A percentile compares a stretch with the other conserved stretches of the same genome.
Evolutionary conservation across 2,113 vertebrate species (phyloP).

Genomic region (Leptocoma aspasia): DNA sequence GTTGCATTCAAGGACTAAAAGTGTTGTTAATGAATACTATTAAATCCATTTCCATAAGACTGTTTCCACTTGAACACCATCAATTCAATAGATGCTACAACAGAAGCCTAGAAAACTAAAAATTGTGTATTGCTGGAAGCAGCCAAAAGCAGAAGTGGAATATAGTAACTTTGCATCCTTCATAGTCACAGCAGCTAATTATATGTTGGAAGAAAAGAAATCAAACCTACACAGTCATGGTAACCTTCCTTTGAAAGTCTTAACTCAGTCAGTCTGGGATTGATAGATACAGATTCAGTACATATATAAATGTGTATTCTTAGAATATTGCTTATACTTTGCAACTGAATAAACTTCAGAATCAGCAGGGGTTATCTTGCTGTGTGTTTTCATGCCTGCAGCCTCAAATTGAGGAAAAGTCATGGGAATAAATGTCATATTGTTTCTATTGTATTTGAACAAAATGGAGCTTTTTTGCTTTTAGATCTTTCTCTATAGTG

Average conservation of each 20-base stretch:
- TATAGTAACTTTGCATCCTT: background rate
- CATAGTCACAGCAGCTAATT: background rate
- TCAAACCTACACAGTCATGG: background rate
- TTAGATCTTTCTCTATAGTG: background rate
- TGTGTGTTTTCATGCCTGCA: background rate
- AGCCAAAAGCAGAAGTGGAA: background rate
- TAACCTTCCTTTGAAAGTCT: background rate
- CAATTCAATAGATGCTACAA: background rate
- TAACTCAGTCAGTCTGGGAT: background rate
- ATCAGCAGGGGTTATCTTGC: background rate
- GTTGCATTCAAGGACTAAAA: background rate
- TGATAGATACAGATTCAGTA: background rate
- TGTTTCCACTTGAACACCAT: background rate
- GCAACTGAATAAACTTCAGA: background rate
- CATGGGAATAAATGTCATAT: background rate
- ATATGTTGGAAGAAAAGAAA: background rate
- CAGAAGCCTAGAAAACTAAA: background rate
- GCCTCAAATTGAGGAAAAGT: background rate
- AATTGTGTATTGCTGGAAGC: background rate
- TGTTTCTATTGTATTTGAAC: background rate
- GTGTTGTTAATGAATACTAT: background rate
- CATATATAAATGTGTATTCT: background rate
- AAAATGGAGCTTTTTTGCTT: background rate
- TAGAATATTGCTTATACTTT: background rate
- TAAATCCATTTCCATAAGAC: background rate